Base-by-base conservation (phyloP, 92 coral and sea anemone species). In the Bergia sp. region DNA sequence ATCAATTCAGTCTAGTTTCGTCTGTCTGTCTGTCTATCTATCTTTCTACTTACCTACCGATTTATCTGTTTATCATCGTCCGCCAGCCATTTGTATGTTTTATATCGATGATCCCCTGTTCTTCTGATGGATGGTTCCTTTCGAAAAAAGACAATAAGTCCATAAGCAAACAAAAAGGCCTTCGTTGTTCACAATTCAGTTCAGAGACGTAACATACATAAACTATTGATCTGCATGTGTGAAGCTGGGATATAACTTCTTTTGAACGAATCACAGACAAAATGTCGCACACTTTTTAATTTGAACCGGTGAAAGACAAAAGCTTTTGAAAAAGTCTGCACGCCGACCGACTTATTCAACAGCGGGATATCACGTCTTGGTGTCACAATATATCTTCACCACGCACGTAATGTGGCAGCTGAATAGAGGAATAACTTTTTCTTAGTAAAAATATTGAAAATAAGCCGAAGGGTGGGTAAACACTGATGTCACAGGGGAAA, bases 381-480 rank as follows among this genome's bases (percentile, higher is more conserved):
- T 45, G 45, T 75, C 79, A 75, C 53, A 75, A 39, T 39, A 41
- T 75, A 2, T 75, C 45, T 7, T 36, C 79, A 6, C 47, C 79
- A 75, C 45, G 23, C 23, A 75, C 21, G 1, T 40, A 75, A 75
- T 16, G 23, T 20, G 79, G 64, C 87, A 84, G 87, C 49, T 84
- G 87, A 84, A 42, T 43, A 47, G 41, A 12, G 21, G 79, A 69
- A 67, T 84, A 81, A 81, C 85, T 74, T 44, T 67, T 67, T 47
- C 18, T n/a, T 5, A 84, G 42, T 71, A 69, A 84, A 66, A 84
- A 23, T 41, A 67, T 84, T 44, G 65, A 84, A 84, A 84, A 71
- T 71, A 84, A 49, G 45, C 66, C 43, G 16, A 71, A 84, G 21
- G 74, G 61, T 10, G 79, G 38, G 79, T 84, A 84, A 83, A 83